Evolutionary conservation across 2,113 vertebrate genomes (phyloP).

Genomic region (Sturnira hondurensis): DNA sequence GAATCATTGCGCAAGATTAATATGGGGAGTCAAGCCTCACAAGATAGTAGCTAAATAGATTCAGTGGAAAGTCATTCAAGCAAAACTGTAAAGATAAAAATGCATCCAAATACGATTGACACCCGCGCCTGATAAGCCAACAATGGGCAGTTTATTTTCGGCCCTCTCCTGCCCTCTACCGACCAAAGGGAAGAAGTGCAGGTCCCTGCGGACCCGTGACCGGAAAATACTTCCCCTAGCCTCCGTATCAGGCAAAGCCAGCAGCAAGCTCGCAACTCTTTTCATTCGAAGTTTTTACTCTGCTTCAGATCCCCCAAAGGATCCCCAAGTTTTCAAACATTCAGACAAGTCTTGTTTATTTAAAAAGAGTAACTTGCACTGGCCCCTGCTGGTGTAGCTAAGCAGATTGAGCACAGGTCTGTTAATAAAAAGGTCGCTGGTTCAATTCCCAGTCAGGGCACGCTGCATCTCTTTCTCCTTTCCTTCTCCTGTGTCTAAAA

Average conservation of each 20-base stretch:
- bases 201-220: background rate
- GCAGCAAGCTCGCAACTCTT: background rate
- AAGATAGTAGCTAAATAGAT: background rate
- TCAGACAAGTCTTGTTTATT: background rate
- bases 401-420: too few relatives aligned
- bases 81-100: background rate
- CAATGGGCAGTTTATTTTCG: conserved; percentile 9
- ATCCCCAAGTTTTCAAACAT: background rate
- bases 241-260: background rate
- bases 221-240: background rate
- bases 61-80: background rate
- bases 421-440: too few relatives aligned
- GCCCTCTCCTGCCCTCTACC: conserved; percentile 53
- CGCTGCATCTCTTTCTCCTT: too few relatives aligned
- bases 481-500: too few relatives aligned
- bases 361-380: background rate
- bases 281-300: background rate
- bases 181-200: background rate
- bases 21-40: background rate
- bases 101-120: background rate
- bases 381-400: too few relatives aligned
- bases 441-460: too few relatives aligned
- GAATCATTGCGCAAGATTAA: background rate
- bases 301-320: background rate
- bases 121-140: background rate